Conservation (phyloP, 2,888 invertebrate genomes). For the Patella depressa region DNA sequence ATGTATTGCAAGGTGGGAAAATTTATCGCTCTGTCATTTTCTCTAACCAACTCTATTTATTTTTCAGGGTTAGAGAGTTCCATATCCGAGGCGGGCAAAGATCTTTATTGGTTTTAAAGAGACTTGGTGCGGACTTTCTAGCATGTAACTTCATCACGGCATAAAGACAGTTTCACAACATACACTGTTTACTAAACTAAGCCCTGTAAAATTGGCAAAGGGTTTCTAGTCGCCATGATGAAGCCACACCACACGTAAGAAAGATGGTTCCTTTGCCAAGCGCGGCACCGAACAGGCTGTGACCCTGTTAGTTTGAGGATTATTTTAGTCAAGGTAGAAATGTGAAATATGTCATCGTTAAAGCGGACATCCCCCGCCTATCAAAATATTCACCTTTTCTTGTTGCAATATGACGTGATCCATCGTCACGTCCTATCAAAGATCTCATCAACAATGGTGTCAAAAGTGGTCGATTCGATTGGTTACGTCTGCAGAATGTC, state of each 20-base stretch:
- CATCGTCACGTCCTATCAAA: too few species aligned
- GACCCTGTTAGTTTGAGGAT: slow-evolving; percentile 22
- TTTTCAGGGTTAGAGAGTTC: slow-evolving; percentile 30
- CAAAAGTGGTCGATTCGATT: too few species aligned
- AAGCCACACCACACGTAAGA: slow-evolving; percentile 12
- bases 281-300: slow-evolving; percentile 13
- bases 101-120: slow-evolving; percentile 36
- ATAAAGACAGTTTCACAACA: slow-evolving; percentile 9
- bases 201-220: slow-evolving; percentile 22
- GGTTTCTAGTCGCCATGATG: slow-evolving; percentile 1
- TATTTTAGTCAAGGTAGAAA: slow-evolving; percentile 21
- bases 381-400: background rate
- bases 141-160: slow-evolving; percentile 13
- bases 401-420: too few species aligned
- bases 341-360: slow-evolving; percentile 19
- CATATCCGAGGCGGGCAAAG: slow-evolving; percentile 30
- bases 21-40: slow-evolving; percentile 4
- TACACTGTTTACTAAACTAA: slow-evolving; percentile 20
- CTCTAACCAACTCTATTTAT: slow-evolving; percentile 19
- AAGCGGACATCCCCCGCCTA: background rate
- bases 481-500: too few species aligned
- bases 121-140: slow-evolving; percentile 9
- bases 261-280: slow-evolving; percentile 13
- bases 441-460: too few species aligned
- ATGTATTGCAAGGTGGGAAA: background rate